A percentile compares a stretch with the other conserved stretches of the same genome.
phyloP scores from a whole-genome alignment of 2,888 invertebrate species.

The Cosmia pyralina region DNA sequence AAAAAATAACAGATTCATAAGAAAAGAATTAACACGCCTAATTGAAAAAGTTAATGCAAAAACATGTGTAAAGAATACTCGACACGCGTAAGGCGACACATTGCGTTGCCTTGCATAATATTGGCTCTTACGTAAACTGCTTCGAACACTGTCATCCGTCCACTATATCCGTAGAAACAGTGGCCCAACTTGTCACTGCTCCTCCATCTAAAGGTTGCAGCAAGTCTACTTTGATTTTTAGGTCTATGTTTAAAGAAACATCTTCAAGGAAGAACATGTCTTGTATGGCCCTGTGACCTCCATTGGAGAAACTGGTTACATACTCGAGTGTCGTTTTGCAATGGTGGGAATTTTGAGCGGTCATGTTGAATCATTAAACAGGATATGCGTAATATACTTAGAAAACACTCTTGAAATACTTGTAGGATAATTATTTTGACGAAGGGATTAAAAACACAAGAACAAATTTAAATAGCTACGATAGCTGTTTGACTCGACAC shows the following conservation, averaged over 20 bases:
- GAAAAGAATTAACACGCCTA: slow-evolving; percentile 28
- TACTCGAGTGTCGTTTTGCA: slow-evolving; percentile 35
- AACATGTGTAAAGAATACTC: slow-evolving; percentile 39
- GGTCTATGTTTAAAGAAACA: slow-evolving; percentile 18
- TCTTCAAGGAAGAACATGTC: slow-evolving; percentile 49
- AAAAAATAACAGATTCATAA: neutral
- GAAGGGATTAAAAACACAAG: neutral
- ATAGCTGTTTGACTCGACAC: neutral
- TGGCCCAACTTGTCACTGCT: slow-evolving; percentile 19
- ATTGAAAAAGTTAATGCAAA: slow-evolving; percentile 41
- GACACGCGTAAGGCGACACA: slow-evolving; percentile 22
- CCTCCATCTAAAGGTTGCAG: slow-evolving; percentile 8
- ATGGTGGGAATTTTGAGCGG: slow-evolving; percentile 45
- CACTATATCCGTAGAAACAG: slow-evolving; percentile 24
- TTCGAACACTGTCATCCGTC: slow-evolving; percentile 42
- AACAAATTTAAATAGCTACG: neutral
- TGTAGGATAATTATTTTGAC: neutral
- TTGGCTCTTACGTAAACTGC: slow-evolving; percentile 50
- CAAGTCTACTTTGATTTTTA: neutral
- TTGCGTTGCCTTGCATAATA: slow-evolving; percentile 54
- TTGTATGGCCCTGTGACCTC: slow-evolving; percentile 52
- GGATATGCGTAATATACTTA: slow-evolving; percentile 44
- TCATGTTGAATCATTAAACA: slow-evolving; percentile 49
- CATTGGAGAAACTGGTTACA: slow-evolving; percentile 49
- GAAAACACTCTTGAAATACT: slow-evolving; percentile 10